A percentile compares a stretch with the other conserved stretches of the same genome.
Evolutionary conservation across 2,113 vertebrate genomes (phyloP).

Genomic region (Irena cyanogastra): DNA sequence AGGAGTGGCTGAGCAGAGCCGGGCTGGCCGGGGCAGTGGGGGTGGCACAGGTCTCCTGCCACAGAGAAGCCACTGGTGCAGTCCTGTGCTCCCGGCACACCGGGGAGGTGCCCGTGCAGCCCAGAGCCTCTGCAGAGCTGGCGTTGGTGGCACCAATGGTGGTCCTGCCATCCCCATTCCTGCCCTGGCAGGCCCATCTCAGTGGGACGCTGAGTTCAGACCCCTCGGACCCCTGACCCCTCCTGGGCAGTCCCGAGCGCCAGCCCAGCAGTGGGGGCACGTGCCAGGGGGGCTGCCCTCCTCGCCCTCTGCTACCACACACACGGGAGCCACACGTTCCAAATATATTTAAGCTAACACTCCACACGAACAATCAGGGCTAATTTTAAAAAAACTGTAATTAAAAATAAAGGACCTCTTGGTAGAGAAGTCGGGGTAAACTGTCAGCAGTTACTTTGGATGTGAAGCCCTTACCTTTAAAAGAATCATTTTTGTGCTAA

Average conservation of each 20-base stretch:
- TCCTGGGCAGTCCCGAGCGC: accelerated
- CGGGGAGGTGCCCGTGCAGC: accelerated
- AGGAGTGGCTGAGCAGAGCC: background rate
- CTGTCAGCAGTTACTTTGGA: background rate
- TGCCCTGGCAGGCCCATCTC: background rate
- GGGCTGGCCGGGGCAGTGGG: background rate
- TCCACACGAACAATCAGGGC: background rate
- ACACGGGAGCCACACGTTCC: background rate
- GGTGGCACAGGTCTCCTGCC: background rate
- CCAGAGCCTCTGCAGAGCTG: background rate
- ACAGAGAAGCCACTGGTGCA: background rate
- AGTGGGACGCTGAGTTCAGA: accelerated
- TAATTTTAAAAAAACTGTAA: conserved; percentile 52
- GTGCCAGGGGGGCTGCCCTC: background rate
- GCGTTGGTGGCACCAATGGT: accelerated
- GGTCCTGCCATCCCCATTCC: background rate
- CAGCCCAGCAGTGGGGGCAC: background rate
- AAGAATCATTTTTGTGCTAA: background rate
- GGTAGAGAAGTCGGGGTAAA: background rate
- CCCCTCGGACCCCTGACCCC: accelerated
- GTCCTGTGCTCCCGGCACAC: background rate
- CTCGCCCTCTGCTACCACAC: background rate
- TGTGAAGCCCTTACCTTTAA: background rate
- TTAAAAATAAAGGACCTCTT: conserved; percentile 40
- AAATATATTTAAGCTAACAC: background rate